Conservation (phyloP, 2,797 vertebrate species). For the Lerista edwardsae region DNA sequence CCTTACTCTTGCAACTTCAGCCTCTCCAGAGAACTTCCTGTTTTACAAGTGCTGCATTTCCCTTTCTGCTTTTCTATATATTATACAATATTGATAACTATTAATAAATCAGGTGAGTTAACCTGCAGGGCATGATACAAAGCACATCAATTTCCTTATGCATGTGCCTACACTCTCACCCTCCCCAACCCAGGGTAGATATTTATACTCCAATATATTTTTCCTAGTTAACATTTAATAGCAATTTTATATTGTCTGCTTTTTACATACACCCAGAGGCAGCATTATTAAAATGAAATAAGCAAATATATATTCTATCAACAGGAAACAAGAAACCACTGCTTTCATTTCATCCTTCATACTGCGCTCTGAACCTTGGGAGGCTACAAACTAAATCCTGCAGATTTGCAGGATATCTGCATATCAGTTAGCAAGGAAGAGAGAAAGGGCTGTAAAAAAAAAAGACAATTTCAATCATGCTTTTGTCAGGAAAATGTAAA, state of each 20-base stretch:
- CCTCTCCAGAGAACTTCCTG: conserved; percentile 15
- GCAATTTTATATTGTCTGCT: conserved; percentile 17
- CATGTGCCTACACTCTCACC: conserved; percentile 5
- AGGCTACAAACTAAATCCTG: conserved; percentile 10
- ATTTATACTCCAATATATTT: neutral
- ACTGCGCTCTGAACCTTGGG: neutral
- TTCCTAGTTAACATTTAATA: conserved; percentile 30
- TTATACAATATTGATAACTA: conserved; percentile 43
- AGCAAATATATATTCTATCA: conserved; percentile 34
- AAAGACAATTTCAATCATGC: too few species aligned
- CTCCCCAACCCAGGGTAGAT: neutral
- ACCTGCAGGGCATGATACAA: conserved; percentile 14
- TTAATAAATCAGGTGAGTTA: conserved; percentile 31
- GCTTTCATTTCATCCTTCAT: conserved; percentile 4
- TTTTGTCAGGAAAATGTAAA: too few species aligned
- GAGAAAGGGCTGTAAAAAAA: neutral
- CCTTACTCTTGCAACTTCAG: neutral
- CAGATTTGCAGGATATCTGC: neutral
- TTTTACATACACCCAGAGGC: neutral
- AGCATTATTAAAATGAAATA: conserved; percentile 40
- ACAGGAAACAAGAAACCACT: neutral
- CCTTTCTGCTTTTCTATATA: conserved; percentile 14
- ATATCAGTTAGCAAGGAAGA: neutral
- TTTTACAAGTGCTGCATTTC: neutral
- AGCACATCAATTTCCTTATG: conserved; percentile 9